phyloP scores from a whole-genome alignment of 2,797 vertebrate genomes.

The Valencia hispanica region DNA sequence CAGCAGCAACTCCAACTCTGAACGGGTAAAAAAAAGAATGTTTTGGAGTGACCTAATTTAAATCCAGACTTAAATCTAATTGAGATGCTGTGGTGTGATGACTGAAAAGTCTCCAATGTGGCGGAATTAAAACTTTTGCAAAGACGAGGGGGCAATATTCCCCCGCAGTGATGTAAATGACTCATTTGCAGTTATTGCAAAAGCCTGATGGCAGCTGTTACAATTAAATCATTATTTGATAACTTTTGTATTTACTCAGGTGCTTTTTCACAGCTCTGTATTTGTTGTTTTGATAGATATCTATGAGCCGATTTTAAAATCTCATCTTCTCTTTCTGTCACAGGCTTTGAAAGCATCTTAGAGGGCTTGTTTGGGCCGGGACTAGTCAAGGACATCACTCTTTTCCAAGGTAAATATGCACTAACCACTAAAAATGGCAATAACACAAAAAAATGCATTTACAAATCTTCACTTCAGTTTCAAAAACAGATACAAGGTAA shows the following conservation, averaged over 20 bases:
- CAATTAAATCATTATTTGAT: not conserved
- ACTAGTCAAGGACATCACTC: conserved; percentile 94
- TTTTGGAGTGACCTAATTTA: not conserved
- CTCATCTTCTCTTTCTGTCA: conserved; percentile 56
- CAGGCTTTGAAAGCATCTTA: conserved; percentile 99
- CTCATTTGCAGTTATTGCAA: not conserved
- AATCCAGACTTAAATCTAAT: not conserved
- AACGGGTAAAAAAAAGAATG: not conserved
- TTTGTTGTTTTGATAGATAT: conserved; percentile 24
- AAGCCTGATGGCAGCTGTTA: not conserved
- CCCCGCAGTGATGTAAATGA: not conserved
- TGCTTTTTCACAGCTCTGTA: not conserved
- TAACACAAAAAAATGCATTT: not conserved
- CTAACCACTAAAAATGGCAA: not conserved
- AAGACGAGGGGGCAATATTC: not conserved
- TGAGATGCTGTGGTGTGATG: not conserved
- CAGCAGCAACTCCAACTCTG: too few relatives aligned
- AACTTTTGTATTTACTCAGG: not conserved
- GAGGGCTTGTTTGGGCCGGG: conserved; percentile 97
- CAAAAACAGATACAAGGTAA: not conserved
- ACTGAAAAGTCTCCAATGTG: not conserved
- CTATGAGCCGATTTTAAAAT: conserved; percentile 5
- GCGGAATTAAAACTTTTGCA: not conserved
- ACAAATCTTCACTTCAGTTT: not conserved
- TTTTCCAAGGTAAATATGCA: conserved; percentile 90